phyloP scores from a whole-genome alignment of 2,113 vertebrate species.

The Dascyllus trimaculatus region DNA sequence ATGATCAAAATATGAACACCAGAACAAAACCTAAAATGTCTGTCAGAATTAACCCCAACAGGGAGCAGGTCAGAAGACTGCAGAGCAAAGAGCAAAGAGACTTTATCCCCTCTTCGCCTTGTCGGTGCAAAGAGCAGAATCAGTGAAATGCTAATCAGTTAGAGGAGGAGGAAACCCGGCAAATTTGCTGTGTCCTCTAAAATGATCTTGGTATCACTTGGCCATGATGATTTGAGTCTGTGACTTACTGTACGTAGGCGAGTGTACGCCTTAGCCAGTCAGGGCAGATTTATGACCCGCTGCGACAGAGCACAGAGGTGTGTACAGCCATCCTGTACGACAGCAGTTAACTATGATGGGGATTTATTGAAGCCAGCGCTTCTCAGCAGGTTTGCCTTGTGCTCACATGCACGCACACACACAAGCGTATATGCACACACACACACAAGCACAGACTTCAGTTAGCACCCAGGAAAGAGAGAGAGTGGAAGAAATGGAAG shows the following conservation, averaged over 20 bases:
- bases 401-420: conserved; percentile 24
- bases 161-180: conserved; percentile 31
- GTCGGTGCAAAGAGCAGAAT: conserved; percentile 61
- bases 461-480: not conserved
- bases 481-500: not conserved
- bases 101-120: conserved; percentile 26
- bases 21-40: not conserved
- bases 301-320: conserved; percentile 55
- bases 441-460: not conserved
- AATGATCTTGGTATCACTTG: conserved; percentile 64
- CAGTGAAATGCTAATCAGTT: conserved; percentile 65
- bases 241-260: conserved; percentile 45
- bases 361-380: conserved; percentile 64
- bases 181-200: conserved; percentile 72
- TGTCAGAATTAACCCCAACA: conserved; percentile 5
- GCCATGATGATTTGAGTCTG: conserved; percentile 31
- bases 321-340: conserved; percentile 48
- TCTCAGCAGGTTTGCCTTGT: conserved; percentile 21
- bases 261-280: conserved; percentile 35
- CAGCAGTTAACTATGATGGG: conserved; percentile 44
- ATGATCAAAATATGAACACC: conserved; percentile 29
- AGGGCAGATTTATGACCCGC: conserved; percentile 68
- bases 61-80: conserved; percentile 20
- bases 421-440: conserved; percentile 16
- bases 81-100: conserved; percentile 31